These are phyloP conservation scores for Holotrichia oblita DNA, from an alignment of 1,140 invertebrate species.

Conservation along the genomic window DNA sequence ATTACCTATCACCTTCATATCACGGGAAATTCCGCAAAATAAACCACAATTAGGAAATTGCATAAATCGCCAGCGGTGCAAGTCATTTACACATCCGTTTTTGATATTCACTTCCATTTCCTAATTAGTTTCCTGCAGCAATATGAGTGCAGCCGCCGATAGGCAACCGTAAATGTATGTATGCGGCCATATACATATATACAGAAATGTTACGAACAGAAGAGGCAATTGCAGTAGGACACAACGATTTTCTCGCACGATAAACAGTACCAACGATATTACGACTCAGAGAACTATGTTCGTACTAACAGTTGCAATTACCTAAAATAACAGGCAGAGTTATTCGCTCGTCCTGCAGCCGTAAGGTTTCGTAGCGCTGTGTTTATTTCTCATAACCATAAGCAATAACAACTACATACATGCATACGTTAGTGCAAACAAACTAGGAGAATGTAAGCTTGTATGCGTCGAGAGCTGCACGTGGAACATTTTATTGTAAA, in stretches of 20 bases:
- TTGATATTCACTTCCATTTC: conserved; percentile 7
- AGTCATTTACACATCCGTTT: not conserved
- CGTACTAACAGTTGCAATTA: not conserved
- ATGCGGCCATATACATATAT: too few relatives aligned
- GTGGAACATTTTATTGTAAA: too few relatives aligned
- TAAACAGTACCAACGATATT: conserved; percentile 5
- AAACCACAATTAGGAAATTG: too few relatives aligned
- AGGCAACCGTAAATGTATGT: too few relatives aligned
- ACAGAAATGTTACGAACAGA: not conserved
- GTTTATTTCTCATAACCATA: not conserved
- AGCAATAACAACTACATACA: not conserved
- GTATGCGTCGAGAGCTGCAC: too few relatives aligned
- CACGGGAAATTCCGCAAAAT: too few relatives aligned
- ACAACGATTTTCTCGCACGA: not conserved
- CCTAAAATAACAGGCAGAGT: not conserved
- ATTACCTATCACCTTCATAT: too few relatives aligned
- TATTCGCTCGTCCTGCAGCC: not conserved
- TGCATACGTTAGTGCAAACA: not conserved
- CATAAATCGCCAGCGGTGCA: not conserved
- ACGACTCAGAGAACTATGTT: conserved; percentile 11
- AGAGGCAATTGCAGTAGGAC: conserved; percentile 10
- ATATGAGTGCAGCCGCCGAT: not conserved
- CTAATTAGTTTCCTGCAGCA: conserved; percentile 12
- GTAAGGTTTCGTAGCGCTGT: not conserved
- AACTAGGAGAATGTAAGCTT: not conserved